Conservation (phyloP, 2,888 invertebrate species). For the Clusia tigrina region DNA sequence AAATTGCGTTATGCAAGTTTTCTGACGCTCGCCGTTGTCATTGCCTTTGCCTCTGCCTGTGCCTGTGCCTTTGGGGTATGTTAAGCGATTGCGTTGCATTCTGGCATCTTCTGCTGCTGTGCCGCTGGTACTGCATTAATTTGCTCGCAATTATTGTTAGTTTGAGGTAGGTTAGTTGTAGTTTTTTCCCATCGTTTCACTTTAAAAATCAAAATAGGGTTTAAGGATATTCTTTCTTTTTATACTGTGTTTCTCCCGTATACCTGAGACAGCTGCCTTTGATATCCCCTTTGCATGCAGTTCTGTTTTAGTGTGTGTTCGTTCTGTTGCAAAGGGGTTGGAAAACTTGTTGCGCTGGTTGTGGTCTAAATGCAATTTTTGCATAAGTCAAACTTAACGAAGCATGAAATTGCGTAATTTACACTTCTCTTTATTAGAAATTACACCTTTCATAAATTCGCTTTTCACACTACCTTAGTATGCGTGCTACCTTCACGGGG, state of each 20-base stretch:
- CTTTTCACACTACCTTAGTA: no score
- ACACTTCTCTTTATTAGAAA: constrained; percentile 45
- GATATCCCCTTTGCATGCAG: neutral
- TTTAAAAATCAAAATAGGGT: constrained; percentile 13
- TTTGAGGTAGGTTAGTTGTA: constrained; percentile 24
- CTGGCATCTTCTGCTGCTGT: constrained; percentile 8
- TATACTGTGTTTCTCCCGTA: neutral
- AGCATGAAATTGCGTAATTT: constrained; percentile 53
- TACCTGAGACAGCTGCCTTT: neutral
- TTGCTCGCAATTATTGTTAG: constrained; percentile 20
- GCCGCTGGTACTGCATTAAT: constrained; percentile 24
- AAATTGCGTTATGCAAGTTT: constrained; percentile 55
- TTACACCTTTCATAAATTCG: no score
- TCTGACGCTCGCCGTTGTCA: constrained; percentile 31
- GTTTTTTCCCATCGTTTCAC: constrained; percentile 16
- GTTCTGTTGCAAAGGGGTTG: neutral
- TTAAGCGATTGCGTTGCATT: neutral
- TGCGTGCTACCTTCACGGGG: no score
- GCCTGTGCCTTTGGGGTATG: constrained; percentile 4
- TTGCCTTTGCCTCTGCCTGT: constrained; percentile 26
- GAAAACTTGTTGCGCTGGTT: constrained; percentile 26
- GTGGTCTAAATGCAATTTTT: constrained; percentile 6
- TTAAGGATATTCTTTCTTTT: neutral
- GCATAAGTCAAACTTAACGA: constrained; percentile 40
- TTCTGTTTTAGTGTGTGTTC: neutral